Base-by-base conservation (phyloP, 23 tunicate species). In the Pegea sp. region DNA sequence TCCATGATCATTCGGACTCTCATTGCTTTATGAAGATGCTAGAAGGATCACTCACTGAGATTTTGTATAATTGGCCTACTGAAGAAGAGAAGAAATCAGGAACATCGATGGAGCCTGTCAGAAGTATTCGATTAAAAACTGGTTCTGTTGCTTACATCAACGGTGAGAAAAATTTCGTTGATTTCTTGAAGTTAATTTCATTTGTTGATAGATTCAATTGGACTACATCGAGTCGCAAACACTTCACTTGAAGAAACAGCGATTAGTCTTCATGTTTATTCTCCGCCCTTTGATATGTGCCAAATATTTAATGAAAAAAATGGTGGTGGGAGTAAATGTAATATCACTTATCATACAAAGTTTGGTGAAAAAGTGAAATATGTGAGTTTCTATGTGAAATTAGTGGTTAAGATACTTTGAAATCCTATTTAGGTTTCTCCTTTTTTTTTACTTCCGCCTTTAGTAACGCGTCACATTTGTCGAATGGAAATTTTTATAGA, bases 21-120 rank as follows among this genome's bases (percentile, higher is more conserved):
- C 95, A 84, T 49, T 84, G 95, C 53, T 84, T 84, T 54, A 75
- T 75, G 86, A 84, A 84, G 50, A 58, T 84, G 3, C 5, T 84
- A 71, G 58, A 66, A 6, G 95, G 95, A 5, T 22, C 52, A 6
- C 34, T 84, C 64, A 63, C 68, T n/a, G 95, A 84, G 51, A 74
- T 69, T 29, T 29, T 31, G 46, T 84, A 71, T 42, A 29, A 44
- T 5, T 84, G 95, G 95, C 95, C 95, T 22, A 38, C 25, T n/a
- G 63, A 57, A 6, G 56, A 70, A 29, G 34, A 42, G 53, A 38
- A 30, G 46, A 38, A 38, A 16, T 11, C 11, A 8, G 46, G 46
- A 16, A 38, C 46, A 2, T 33, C 70, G 20, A 84, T 84, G 95
- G 58, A 22, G 0, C 58, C 54, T 23, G 55, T 32, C 5, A 54